Conservation (phyloP, 2,113 vertebrate genomes). For the Regulus satrapa region DNA sequence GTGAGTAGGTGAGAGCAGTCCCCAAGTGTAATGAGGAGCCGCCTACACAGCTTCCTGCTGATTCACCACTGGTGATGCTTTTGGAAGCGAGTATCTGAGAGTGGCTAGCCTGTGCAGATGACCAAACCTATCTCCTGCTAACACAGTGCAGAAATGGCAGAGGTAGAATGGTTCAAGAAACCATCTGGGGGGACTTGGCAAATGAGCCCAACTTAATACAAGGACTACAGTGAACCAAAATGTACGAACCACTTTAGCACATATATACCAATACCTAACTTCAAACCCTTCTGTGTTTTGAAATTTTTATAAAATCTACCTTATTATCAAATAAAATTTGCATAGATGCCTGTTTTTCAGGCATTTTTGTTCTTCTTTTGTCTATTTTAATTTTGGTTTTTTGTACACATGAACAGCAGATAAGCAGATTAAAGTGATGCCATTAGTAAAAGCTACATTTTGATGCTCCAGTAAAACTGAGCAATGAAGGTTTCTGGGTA, state of each 20-base stretch:
- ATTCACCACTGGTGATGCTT: background rate
- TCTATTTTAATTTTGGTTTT: background rate
- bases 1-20: background rate
- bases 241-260: background rate
- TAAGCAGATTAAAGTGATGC: background rate
- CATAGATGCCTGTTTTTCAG: background rate
- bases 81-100: background rate
- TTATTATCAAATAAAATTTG: background rate
- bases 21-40: background rate
- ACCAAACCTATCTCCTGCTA: background rate
- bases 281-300: background rate
- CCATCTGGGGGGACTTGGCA: background rate
- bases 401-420: background rate
- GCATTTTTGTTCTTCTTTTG: background rate
- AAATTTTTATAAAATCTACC: background rate
- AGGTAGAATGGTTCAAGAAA: background rate
- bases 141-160: background rate
- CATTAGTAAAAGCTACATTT: background rate
- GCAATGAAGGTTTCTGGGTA: background rate
- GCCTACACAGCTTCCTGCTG: background rate
- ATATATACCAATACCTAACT: background rate
- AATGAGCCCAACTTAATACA: background rate
- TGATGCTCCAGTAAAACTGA: background rate
- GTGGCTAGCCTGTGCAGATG: background rate
- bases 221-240: accelerated